phyloP scores from a whole-genome alignment of 2,113 vertebrate species.

The Alosa alosa region DNA sequence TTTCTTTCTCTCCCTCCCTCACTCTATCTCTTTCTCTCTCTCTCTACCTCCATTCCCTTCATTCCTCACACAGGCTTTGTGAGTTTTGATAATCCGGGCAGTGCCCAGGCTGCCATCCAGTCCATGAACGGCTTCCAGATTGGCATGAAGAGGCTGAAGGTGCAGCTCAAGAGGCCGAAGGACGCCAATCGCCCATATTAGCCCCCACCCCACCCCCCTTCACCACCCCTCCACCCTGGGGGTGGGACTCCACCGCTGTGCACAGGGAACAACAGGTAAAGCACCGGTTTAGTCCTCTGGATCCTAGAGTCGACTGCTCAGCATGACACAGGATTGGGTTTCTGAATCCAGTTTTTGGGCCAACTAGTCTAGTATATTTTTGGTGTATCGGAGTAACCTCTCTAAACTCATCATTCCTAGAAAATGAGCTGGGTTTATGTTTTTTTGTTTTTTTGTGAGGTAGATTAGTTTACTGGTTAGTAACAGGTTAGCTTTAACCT shows the following conservation, averaged over 20 bases:
- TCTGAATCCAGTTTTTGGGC: neutral
- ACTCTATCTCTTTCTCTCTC: conserved; percentile 26
- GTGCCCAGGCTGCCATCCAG: conserved; percentile 98
- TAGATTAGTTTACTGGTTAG: neutral
- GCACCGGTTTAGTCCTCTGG: conserved; percentile 23
- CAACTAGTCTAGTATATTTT: neutral
- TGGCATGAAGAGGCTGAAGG: conserved; percentile 99
- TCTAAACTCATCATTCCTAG: neutral
- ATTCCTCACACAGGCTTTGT: conserved; percentile 84
- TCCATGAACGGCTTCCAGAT: conserved; percentile 99
- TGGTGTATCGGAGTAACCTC: neutral
- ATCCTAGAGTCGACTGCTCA: neutral
- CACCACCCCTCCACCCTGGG: conserved; percentile 59
- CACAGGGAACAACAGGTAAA: conserved; percentile 69
- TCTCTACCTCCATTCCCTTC: conserved; percentile 14
- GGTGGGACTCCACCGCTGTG: conserved; percentile 63
- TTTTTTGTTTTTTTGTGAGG: neutral
- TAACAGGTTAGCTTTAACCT: neutral
- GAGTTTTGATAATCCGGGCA: conserved; percentile 99
- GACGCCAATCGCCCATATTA: conserved; percentile 98
- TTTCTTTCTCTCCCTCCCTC: conserved; percentile 50
- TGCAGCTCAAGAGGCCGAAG: conserved; percentile 99
- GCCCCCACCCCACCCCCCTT: conserved; percentile 60
- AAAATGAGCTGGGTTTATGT: neutral
- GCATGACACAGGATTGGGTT: neutral